phyloP scores from a whole-genome alignment of 2,888 invertebrate genomes.

The Lycophotia porphyrea region DNA sequence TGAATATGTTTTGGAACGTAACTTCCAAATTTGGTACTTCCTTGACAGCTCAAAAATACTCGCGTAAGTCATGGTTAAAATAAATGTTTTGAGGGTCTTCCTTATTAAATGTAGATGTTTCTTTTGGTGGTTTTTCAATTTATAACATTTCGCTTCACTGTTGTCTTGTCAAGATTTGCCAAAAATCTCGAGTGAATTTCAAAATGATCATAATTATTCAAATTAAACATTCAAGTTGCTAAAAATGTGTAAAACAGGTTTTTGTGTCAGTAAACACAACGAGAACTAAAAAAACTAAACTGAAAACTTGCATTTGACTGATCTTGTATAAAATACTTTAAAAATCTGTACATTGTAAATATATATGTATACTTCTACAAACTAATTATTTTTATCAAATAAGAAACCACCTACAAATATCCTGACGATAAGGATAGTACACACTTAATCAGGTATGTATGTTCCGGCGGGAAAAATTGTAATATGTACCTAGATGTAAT shows the following conservation, averaged over 20 bases:
- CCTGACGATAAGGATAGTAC: neutral
- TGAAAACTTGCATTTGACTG: neutral
- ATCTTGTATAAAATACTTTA: neutral
- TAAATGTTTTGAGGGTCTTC: neutral
- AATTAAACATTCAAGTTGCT: neutral
- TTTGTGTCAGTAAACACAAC: constrained; percentile 18
- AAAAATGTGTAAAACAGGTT: constrained; percentile 22
- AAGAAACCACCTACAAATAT: neutral
- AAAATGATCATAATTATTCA: neutral
- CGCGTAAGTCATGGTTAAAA: neutral
- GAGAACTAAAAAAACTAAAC: constrained; percentile 1
- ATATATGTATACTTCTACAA: neutral
- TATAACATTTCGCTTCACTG: neutral
- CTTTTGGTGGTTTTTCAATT: neutral
- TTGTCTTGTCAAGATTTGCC: neutral
- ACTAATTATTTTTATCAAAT: constrained; percentile 6
- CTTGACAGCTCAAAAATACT: neutral
- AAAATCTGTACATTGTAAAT: neutral
- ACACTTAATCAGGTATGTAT: neutral
- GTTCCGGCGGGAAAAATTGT: neutral
- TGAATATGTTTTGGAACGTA: neutral
- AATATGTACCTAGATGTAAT: neutral
- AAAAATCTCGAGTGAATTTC: neutral
- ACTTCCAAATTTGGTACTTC: neutral
- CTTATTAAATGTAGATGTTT: neutral